Evolutionary conservation across 2,888 invertebrate genomes (phyloP).

Genomic region (Hydraecia micacea): DNA sequence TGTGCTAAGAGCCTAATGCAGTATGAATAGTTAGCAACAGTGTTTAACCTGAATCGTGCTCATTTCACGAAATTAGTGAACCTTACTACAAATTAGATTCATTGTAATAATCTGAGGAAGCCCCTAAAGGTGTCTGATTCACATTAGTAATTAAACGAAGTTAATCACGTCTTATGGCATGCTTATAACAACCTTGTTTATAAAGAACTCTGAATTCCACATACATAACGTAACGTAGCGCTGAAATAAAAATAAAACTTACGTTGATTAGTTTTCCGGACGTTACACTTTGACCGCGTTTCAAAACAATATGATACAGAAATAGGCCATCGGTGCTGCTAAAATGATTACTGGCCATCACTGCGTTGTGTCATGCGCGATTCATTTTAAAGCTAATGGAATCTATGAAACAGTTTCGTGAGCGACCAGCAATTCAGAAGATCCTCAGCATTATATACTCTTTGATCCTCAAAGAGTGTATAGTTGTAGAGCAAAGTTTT

Average conservation of each 20-base stretch:
- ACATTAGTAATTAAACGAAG: constrained; percentile 24
- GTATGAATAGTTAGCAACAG: neutral
- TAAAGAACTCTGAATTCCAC: constrained; percentile 13
- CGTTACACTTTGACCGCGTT: constrained; percentile 62
- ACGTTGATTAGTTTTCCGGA: constrained; percentile 63
- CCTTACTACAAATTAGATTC: constrained; percentile 47
- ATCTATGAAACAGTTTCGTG: neutral
- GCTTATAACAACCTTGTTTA: constrained; percentile 24
- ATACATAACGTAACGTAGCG: constrained; percentile 3
- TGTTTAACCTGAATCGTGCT: neutral
- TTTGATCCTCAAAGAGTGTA: neutral
- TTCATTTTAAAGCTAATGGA: constrained; percentile 35
- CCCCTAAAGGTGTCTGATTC: constrained; percentile 27
- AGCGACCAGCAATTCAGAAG: neutral
- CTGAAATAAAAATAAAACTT: constrained; percentile 53
- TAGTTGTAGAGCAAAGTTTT: neutral
- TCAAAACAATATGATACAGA: constrained; percentile 57
- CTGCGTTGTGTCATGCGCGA: constrained; percentile 32
- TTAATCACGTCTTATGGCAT: constrained; percentile 22
- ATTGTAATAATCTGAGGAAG: constrained; percentile 31
- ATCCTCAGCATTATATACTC: too few relatives aligned
- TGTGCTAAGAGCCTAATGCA: neutral
- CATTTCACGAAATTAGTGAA: constrained; percentile 3
- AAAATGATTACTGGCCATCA: constrained; percentile 53
- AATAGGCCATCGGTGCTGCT: constrained; percentile 55